phyloP scores from a whole-genome alignment of 2,888 invertebrate genomes.

The Spicauda simplicius region DNA sequence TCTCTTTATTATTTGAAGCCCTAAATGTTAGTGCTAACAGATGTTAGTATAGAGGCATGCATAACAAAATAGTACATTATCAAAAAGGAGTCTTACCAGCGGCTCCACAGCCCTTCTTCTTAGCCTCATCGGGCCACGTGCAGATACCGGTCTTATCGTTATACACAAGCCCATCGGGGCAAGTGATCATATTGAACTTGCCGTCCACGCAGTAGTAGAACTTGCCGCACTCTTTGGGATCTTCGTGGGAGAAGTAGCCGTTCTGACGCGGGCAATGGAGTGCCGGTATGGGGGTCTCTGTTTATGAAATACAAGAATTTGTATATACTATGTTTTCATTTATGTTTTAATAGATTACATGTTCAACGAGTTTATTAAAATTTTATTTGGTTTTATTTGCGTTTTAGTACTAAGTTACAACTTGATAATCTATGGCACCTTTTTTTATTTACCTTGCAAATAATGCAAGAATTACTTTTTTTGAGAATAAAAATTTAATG shows the following conservation, averaged over 20 bases:
- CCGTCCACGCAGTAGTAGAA: slow-evolving; percentile 96
- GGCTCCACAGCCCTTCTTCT: slow-evolving; percentile 93
- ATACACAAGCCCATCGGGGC: slow-evolving; percentile 94
- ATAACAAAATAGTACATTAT: too few relatives aligned
- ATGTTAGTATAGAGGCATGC: too few relatives aligned
- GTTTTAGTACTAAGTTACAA: not conserved
- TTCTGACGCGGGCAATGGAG: slow-evolving; percentile 92
- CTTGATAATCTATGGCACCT: too few relatives aligned
- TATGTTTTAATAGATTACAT: too few relatives aligned
- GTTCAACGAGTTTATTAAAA: too few relatives aligned
- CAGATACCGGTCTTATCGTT: slow-evolving; percentile 95
- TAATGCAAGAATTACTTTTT: too few relatives aligned
- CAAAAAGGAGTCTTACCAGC: slow-evolving; percentile 78
- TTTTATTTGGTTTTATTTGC: not conserved
- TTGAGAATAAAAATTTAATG: too few relatives aligned
- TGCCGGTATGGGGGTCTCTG: slow-evolving; percentile 90
- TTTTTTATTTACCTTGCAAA: too few relatives aligned
- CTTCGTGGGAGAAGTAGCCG: slow-evolving; percentile 95
- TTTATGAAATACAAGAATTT: not conserved
- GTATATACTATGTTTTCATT: too few relatives aligned
- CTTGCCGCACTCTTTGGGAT: slow-evolving; percentile 90
- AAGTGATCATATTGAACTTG: slow-evolving; percentile 94
- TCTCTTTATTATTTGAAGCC: too few relatives aligned
- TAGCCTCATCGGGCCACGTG: slow-evolving; percentile 96
- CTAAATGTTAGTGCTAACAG: too few relatives aligned